Evolutionary conservation across 1,140 invertebrate species (phyloP).

Genomic region (Drosophila pruinosa): DNA sequence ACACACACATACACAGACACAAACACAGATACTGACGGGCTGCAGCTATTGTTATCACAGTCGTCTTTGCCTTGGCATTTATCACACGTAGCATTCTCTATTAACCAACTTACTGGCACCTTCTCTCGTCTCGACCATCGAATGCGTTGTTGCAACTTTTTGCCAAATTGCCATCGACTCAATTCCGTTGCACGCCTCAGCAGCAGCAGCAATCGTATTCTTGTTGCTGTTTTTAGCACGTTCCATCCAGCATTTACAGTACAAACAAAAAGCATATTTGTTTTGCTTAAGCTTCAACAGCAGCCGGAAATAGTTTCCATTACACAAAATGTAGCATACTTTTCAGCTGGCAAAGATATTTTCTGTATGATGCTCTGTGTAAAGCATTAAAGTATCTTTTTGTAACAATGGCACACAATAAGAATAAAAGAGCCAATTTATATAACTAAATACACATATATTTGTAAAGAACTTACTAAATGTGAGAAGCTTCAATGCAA

Average conservation of each 20-base stretch:
- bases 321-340: conserved; percentile 34
- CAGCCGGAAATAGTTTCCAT: conserved; percentile 13
- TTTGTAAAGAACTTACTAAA: too few relatives aligned
- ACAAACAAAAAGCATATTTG: not conserved
- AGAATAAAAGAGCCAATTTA: too few relatives aligned
- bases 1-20: not conserved
- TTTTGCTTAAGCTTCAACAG: conserved; percentile 15
- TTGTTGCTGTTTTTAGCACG: conserved; percentile 1
- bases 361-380: not conserved
- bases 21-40: not conserved
- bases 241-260: not conserved
- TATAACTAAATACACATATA: too few relatives aligned
- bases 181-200: not conserved
- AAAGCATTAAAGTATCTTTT: not conserved
- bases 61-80: conserved; percentile 34
- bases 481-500: too few relatives aligned
- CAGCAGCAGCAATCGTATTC: not conserved
- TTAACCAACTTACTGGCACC: too few relatives aligned
- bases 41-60: conserved; percentile 6
- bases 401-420: not conserved
- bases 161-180: conserved; percentile 30
- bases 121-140: not conserved
- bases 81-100: conserved; percentile 58
- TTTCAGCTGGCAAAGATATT: conserved; percentile 38
- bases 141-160: conserved; percentile 38